A percentile compares a stretch with the other conserved stretches of the same genome.
Conservation (phyloP, 2,797 vertebrate species). For the Uromys caudimaculatus region DNA sequence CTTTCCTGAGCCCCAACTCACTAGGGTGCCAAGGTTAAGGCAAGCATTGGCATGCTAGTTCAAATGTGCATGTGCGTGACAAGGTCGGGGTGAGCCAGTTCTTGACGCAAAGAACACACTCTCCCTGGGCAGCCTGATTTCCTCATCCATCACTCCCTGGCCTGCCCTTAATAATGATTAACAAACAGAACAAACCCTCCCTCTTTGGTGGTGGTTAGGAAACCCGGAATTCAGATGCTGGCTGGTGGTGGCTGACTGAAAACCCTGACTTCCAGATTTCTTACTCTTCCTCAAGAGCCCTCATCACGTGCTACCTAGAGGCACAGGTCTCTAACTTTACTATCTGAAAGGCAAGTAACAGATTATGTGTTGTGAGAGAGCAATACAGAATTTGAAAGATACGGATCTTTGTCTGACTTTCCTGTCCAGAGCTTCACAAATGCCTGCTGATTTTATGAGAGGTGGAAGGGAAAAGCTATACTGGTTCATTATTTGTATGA, state of each 20-base stretch:
- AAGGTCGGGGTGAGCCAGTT: not conserved
- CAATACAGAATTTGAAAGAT: not conserved
- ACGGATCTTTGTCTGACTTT: not conserved
- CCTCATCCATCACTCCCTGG: not conserved
- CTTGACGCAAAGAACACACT: not conserved
- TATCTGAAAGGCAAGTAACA: not conserved
- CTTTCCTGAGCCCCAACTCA: not conserved
- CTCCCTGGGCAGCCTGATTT: not conserved
- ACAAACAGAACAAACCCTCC: not conserved
- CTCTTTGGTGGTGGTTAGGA: not conserved
- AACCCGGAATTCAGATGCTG: not conserved
- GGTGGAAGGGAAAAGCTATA: not conserved
- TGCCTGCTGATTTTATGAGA: not conserved
- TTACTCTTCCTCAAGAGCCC: not conserved
- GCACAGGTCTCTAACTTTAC: not conserved
- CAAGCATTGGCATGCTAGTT: not conserved
- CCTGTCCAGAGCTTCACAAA: not conserved
- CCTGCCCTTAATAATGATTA: not conserved
- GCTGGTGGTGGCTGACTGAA: not conserved
- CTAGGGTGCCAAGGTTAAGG: not conserved
- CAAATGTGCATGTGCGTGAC: constrained; percentile 23
- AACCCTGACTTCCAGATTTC: not conserved
- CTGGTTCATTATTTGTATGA: not conserved
- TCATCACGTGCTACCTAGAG: not conserved
- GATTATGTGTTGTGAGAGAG: not conserved